These are phyloP conservation scores for Oxyscelio sp. DNA, from an alignment of 2,888 invertebrate genomes.

Conservation along the genomic window DNA sequence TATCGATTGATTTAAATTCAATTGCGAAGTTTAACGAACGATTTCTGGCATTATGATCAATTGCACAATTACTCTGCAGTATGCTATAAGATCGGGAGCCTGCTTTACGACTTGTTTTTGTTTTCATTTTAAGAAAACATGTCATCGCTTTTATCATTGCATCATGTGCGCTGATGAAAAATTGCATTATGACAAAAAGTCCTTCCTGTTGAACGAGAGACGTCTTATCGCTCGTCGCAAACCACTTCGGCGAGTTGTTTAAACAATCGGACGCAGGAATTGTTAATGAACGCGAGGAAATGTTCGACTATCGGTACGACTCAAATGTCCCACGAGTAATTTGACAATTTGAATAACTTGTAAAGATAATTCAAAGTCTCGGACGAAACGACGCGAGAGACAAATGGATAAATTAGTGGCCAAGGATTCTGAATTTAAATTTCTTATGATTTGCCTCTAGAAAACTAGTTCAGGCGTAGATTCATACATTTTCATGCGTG, in stretches of 20 bases:
- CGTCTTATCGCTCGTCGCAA: background rate
- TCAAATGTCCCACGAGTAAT: constrained; percentile 5
- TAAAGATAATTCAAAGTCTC: constrained; percentile 8
- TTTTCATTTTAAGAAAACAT: constrained; percentile 13
- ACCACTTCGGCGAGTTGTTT: background rate
- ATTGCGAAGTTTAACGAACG: constrained; percentile 28
- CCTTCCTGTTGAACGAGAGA: too few relatives aligned
- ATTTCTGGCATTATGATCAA: constrained; percentile 34
- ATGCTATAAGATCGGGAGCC: constrained; percentile 18
- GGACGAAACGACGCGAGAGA: constrained; percentile 25
- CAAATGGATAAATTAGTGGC: constrained; percentile 49
- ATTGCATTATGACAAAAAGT: background rate
- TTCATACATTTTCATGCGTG: constrained; percentile 47
- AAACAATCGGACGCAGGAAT: background rate
- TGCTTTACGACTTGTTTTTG: constrained; percentile 15
- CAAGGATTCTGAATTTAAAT: constrained; percentile 59
- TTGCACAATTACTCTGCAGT: constrained; percentile 35
- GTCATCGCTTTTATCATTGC: constrained; percentile 22
- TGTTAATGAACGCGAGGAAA: too few relatives aligned
- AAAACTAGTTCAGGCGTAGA: constrained; percentile 40
- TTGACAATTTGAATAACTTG: constrained; percentile 40
- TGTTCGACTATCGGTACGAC: too few relatives aligned
- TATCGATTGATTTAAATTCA: constrained; percentile 38
- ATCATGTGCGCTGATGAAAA: constrained; percentile 5
- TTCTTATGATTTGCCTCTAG: constrained; percentile 40